Evolutionary conservation across 2,888 invertebrate genomes (phyloP), one percentile per base, ranked within the genome.

Genomic region (Empis livida): DNA sequence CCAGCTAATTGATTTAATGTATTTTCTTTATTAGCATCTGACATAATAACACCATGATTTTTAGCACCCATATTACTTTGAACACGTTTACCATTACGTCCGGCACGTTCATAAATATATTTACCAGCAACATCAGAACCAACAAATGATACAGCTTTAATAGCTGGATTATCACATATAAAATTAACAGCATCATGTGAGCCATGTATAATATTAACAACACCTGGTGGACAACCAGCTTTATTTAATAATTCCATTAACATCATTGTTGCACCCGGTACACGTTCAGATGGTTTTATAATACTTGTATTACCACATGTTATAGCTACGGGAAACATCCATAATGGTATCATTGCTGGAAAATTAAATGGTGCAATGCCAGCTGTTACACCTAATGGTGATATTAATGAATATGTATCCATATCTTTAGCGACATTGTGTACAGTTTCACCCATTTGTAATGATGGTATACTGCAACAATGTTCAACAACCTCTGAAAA

Each of bases 61-160:
- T 99, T 99, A 5, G 99, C 99, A 11, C 97, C 97, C 93, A 99
- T 93, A 69, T 99, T 99, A 56, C 91, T 89, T 70, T 99, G 99
- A 0, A 99, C 93, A 32, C 94, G 79, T 64, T 95, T 95, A 60
- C 99, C 97, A 61, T 85, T 84, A 52, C 83, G 82, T 3, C 89
- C 86, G 43, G 94, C 92, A 51, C 92, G 77, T 56, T 87, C 82
- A 69, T 97, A 99, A 61, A 99, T 97, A 65, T 99, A 88, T 66
- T 86, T 85, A 30, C 99, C 96, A 42, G 97, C 97, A 55, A 78
- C 80, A 64, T 99, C 97, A 0, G 96, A 95, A 45, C 99, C 99
- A 10, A 99, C 99, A 66, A 99, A 99, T 9, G 97, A 97, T 30
- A 99, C 91, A 0, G 99, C 96, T 69, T 80, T 86, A 61, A 99